Conservation (phyloP, 1,140 invertebrate species). For the Meloidogyne exigua region DNA sequence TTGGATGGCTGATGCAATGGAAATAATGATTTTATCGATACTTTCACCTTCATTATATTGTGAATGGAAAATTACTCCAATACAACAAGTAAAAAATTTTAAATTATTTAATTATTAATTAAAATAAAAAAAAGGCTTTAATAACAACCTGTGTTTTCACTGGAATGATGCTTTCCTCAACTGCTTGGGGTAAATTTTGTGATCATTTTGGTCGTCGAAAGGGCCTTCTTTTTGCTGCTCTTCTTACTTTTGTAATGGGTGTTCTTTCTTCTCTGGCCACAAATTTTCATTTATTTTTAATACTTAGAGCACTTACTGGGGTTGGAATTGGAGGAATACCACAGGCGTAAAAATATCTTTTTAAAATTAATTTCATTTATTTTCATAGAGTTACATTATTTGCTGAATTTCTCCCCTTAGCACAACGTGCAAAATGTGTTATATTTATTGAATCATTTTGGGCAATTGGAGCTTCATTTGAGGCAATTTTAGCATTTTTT, state of each 20-base stretch:
- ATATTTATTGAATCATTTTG: conserved; percentile 93
- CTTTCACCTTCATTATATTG: conserved; percentile 86
- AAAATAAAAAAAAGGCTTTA: conserved; percentile 67
- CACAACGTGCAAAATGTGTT: conserved; percentile 88
- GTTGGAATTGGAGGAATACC: conserved; percentile 94
- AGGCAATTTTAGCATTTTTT: conserved; percentile 78
- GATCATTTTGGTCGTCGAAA: conserved; percentile 88
- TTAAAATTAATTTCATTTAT: not conserved
- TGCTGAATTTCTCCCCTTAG: conserved; percentile 88
- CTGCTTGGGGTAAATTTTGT: conserved; percentile 90
- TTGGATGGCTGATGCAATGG: conserved; percentile 82
- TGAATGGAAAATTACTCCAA: conserved; percentile 84
- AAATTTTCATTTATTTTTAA: conserved; percentile 83
- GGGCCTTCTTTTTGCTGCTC: conserved; percentile 80
- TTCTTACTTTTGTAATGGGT: conserved; percentile 86
- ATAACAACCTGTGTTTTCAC: conserved; percentile 82
- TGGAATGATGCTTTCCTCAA: conserved; percentile 93
- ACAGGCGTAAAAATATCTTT: conserved; percentile 84
- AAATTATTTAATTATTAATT: not conserved
- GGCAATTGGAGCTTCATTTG: conserved; percentile 77
- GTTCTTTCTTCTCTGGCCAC: conserved; percentile 84
- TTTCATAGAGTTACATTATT: conserved; percentile 77
- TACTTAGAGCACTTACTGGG: conserved; percentile 84
- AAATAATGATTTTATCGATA: conserved; percentile 93
- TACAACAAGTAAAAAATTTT: conserved; percentile 58